Evolutionary conservation across 2,888 invertebrate species (phyloP), one percentile per base, ranked within the genome.

Genomic region (Dorcus parallelipipedus): DNA sequence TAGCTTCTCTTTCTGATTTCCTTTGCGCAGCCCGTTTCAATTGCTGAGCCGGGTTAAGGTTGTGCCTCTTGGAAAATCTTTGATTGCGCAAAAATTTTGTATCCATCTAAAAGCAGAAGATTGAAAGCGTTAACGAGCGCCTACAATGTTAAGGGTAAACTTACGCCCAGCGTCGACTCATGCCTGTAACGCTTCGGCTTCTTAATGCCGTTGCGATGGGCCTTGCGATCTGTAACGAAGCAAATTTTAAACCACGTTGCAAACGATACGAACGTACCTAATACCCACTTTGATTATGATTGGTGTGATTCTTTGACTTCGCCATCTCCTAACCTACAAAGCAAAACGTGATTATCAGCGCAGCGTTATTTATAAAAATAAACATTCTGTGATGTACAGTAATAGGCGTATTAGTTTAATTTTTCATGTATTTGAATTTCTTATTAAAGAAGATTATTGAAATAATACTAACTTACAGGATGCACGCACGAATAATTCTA

Each of bases 291-390:
- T 98, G 98, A 81, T 98, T 98, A 80, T 98, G 98, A 88, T 93
- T 95, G 76, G 98, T 98, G 81, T 97, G 97, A 86, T 98, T 98
- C 89, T 98, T 98, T 67, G 97, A 97, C 92, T 98, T 98, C 69
- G 98, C 98, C 98, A 98, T 98, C 59, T 60, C 50, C 33, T 14
- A 59, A 47, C 38, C 55, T 55, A 17, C 4, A 55, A 59, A 47
- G 0, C 38, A 45, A 38, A 54, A 20, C 26, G 5, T 26, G 26
- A 26, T 26, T 26, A 26, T 5, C 26, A 26, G 5, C 5, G 2
- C 26, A 2, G 26, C 2, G 2, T 26, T 26, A 26, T 26, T 26
- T 14, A 1, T 14, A 1, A 26, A 26, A 26, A 2, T 26, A 26
- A 26, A 26, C 26, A 5, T 26, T 26, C n/a, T n/a, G n/a, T n/a